These are phyloP conservation scores for Bombus vancouverensis DNA, from an alignment of 1,140 invertebrate genomes.

Conservation along the genomic window DNA sequence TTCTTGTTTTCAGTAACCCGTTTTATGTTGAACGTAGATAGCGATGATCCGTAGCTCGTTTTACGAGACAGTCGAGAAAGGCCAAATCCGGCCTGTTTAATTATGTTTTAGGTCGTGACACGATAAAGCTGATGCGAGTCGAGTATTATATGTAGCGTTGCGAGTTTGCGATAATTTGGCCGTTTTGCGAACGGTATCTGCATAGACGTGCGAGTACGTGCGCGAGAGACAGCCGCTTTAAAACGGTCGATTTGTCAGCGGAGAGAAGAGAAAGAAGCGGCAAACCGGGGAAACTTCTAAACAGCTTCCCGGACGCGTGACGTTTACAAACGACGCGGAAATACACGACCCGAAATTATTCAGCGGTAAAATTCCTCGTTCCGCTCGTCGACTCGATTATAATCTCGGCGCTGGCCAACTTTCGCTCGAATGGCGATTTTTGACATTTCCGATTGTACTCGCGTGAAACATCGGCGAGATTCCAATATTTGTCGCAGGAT, in stretches of 20 bases:
- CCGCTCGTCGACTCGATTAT: slow-evolving; percentile 57
- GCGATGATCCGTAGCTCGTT: not conserved
- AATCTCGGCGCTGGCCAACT: slow-evolving; percentile 46
- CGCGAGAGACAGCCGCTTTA: slow-evolving; percentile 54
- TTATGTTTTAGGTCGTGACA: not conserved
- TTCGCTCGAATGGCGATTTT: slow-evolving; percentile 36
- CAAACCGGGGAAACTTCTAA: slow-evolving; percentile 59
- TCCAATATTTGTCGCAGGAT: not conserved
- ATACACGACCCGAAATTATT: slow-evolving; percentile 61
- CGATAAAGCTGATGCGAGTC: not conserved
- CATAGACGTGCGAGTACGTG: not conserved
- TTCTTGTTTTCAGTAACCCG: too few species aligned
- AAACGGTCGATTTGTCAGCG: slow-evolving; percentile 64
- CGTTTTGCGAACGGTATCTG: not conserved
- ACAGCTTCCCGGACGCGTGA: slow-evolving; percentile 51
- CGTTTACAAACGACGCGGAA: slow-evolving; percentile 62
- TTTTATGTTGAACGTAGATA: not conserved
- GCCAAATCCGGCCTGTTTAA: not conserved
- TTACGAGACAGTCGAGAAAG: not conserved
- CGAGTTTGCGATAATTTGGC: slow-evolving; percentile 12
- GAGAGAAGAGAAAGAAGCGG: slow-evolving; percentile 49
- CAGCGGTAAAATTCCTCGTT: slow-evolving; percentile 44
- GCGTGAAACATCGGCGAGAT: not conserved
- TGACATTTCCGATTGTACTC: not conserved
- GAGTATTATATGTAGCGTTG: not conserved